Percentiles rank a stretch among this genome's conserved stretches.
Evolutionary conservation across 2,113 vertebrate species (phyloP).

Genomic region (Phycodurus eques): DNA sequence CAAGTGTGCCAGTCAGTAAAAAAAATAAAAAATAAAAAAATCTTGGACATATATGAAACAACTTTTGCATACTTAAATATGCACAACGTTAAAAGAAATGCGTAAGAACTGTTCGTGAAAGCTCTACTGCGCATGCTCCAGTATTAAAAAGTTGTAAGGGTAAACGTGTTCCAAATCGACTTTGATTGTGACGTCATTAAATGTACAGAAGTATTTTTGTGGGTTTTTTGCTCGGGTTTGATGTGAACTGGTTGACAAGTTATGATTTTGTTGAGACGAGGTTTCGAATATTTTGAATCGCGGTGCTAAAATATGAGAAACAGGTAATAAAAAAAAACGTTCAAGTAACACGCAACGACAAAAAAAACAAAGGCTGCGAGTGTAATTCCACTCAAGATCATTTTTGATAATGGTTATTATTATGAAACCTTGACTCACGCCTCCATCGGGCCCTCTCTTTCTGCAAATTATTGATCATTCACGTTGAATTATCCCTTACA

Average conservation of each 20-base stretch:
- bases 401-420: background rate
- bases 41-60: too few relatives aligned
- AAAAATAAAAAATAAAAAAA: background rate
- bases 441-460: background rate
- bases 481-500: background rate
- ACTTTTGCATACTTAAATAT: background rate
- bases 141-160: background rate
- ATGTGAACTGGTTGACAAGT: background rate
- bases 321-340: background rate
- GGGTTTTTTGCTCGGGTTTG: background rate
- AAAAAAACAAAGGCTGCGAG: background rate
- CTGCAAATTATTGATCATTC: background rate
- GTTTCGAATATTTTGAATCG: background rate
- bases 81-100: background rate
- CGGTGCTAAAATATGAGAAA: background rate
- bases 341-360: background rate
- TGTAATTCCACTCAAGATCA: background rate
- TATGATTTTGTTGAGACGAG: background rate
- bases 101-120: background rate
- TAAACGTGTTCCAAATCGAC: background rate
- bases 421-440: background rate
- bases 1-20: background rate
- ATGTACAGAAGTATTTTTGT: background rate
- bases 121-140: background rate
- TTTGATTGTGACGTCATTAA: background rate